These are phyloP conservation scores for Laticauda laticaudata DNA, from an alignment of 2,113 vertebrate genomes.

Conservation along the genomic window DNA sequence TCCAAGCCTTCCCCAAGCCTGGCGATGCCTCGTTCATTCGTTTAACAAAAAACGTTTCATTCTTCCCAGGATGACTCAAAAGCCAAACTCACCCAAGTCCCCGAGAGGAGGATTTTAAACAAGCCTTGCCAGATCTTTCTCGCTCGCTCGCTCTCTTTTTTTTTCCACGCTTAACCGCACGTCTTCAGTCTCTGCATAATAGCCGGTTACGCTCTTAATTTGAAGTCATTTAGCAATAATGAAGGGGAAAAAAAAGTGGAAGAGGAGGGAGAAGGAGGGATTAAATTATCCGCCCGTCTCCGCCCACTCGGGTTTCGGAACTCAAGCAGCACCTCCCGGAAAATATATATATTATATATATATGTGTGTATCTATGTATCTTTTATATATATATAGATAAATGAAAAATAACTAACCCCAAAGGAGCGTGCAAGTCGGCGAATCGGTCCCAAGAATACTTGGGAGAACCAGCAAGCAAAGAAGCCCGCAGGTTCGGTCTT, in stretches of 20 bases:
- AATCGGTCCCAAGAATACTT: background rate
- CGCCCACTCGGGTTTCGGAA: slow-evolving; percentile 21
- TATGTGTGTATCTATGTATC: too few species aligned
- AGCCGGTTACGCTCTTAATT: background rate
- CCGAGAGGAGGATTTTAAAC: background rate
- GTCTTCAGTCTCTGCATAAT: background rate
- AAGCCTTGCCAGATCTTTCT: background rate
- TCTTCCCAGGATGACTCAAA: slow-evolving; percentile 4
- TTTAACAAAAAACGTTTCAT: background rate
- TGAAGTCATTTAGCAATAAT: background rate
- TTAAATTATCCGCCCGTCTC: background rate
- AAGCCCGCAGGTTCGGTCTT: background rate
- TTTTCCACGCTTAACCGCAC: background rate
- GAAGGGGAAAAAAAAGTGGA: background rate
- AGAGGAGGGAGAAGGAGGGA: background rate
- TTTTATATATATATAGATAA: background rate
- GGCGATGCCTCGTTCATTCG: background rate
- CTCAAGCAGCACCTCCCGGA: slow-evolving; percentile 4
- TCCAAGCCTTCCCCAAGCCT: background rate
- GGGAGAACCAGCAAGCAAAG: background rate
- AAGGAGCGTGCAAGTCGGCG: background rate
- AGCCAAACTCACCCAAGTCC: background rate
- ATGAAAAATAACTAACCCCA: background rate
- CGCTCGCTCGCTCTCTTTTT: background rate
- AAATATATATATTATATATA: background rate